Conservation (phyloP, 2,113 vertebrate genomes). For the Psephotus haematonotus region DNA sequence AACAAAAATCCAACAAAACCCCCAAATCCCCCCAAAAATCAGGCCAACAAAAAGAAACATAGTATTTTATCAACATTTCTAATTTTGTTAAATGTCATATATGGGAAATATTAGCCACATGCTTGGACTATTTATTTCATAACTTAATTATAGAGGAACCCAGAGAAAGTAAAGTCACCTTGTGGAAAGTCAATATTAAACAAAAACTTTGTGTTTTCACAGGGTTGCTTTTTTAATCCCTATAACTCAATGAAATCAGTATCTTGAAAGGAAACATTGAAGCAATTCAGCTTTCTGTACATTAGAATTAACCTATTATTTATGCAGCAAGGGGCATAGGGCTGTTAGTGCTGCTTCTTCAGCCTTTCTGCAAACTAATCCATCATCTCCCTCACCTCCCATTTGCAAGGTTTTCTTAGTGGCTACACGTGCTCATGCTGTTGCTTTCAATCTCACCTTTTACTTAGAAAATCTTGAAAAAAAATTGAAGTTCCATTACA, state of each 20-base stretch:
- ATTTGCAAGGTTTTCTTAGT: fast-evolving
- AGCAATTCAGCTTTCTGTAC: neutral
- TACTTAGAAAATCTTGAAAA: neutral
- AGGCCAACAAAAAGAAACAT: too few relatives aligned
- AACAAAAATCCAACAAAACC: neutral
- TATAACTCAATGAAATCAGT: neutral
- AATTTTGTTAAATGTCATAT: neutral
- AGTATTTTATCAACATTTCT: neutral
- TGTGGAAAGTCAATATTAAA: neutral
- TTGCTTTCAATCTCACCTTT: neutral
- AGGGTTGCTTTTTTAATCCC: neutral
- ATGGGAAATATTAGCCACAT: neutral
- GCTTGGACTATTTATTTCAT: neutral
- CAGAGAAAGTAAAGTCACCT: neutral
- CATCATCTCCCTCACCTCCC: neutral
- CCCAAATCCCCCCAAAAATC: neutral
- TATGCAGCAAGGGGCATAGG: neutral
- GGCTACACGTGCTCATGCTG: neutral
- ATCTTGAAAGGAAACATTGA: neutral
- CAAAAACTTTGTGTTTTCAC: neutral
- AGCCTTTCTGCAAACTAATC: neutral
- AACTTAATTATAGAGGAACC: neutral
- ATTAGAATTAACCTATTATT: neutral
- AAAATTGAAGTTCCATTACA: neutral
- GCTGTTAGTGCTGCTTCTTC: neutral